Percentiles rank a stretch among this genome's conserved stretches.
Evolutionary conservation across 2,113 vertebrate species (phyloP).

Genomic region (Gulo gulo): DNA sequence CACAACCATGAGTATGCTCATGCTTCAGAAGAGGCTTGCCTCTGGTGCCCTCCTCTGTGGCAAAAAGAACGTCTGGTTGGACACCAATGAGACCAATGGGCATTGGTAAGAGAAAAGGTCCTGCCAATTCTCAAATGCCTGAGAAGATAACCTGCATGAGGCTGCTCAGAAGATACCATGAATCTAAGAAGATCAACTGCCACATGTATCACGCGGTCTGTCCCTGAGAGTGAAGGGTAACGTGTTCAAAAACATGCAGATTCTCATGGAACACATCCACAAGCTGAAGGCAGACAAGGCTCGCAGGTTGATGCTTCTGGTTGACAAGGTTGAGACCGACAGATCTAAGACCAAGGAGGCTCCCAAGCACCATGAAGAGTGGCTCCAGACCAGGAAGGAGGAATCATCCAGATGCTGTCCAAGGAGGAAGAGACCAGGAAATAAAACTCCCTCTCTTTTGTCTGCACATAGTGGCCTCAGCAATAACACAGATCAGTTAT

Average conservation of each 20-base stretch:
- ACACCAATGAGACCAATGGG: conserved; percentile 80
- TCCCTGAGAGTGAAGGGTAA: conserved; percentile 98
- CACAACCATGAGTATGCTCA: not conserved
- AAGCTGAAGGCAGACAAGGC: conserved; percentile 99
- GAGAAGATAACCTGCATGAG: conserved; percentile 98
- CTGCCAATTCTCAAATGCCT: conserved; percentile 97
- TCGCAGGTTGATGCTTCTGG: conserved; percentile 98
- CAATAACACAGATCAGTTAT: not conserved
- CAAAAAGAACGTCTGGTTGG: not conserved
- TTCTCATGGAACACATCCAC: conserved; percentile 99
- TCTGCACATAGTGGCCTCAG: not conserved
- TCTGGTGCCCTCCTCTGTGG: too few species aligned
- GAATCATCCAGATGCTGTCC: conserved; percentile 95
- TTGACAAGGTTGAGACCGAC: conserved; percentile 96
- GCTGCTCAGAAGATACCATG: conserved; percentile 95
- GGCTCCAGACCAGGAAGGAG: conserved; percentile 96
- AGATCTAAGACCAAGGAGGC: conserved; percentile 98
- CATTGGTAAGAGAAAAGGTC: conserved; percentile 97
- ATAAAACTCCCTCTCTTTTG: conserved; percentile 71
- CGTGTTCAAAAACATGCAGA: conserved; percentile 98
- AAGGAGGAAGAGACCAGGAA: conserved; percentile 98
- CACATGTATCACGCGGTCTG: conserved; percentile 96
- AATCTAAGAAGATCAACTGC: conserved; percentile 98
- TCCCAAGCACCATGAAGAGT: conserved; percentile 94
- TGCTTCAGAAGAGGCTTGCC: not conserved